A percentile compares a stretch with the other conserved stretches of the same genome.
phyloP scores from a whole-genome alignment of 2,797 vertebrate genomes.

The Neostethus bicornis region DNA sequence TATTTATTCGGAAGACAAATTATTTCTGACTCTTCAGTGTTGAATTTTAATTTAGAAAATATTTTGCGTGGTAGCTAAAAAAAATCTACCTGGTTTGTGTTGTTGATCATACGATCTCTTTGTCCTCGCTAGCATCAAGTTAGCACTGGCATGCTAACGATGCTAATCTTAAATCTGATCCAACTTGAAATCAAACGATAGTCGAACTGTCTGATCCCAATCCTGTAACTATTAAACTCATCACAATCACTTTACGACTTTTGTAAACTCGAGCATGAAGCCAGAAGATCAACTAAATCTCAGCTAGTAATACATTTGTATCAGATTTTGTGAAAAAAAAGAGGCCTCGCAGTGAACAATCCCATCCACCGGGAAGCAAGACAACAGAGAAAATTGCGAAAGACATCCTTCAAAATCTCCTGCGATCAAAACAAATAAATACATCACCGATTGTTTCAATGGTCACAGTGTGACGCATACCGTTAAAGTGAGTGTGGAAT shows the following conservation, averaged over 20 bases:
- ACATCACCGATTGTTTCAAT: background rate
- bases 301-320: constrained; percentile 39
- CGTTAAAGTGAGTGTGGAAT: background rate
- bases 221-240: background rate
- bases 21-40: background rate
- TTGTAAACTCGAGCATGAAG: background rate
- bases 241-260: background rate
- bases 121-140: constrained; percentile 72
- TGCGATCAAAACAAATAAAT: background rate
- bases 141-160: constrained; percentile 59
- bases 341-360: constrained; percentile 70
- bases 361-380: constrained; percentile 73
- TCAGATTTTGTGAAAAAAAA: constrained; percentile 46
- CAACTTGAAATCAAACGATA: constrained; percentile 19
- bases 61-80: too few species aligned
- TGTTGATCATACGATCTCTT: constrained; percentile 59
- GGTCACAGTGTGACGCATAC: background rate
- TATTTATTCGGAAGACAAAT: background rate
- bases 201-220: constrained; percentile 11
- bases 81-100: constrained; percentile 22
- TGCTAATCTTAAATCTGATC: constrained; percentile 62
- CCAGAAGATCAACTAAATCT: constrained; percentile 2
- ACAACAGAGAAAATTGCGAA: constrained; percentile 70
- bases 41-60: too few species aligned
- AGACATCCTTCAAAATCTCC: constrained; percentile 50